Evolutionary conservation across 2,797 vertebrate species (phyloP).

Genomic region (Gymnothorax reevesii): DNA sequence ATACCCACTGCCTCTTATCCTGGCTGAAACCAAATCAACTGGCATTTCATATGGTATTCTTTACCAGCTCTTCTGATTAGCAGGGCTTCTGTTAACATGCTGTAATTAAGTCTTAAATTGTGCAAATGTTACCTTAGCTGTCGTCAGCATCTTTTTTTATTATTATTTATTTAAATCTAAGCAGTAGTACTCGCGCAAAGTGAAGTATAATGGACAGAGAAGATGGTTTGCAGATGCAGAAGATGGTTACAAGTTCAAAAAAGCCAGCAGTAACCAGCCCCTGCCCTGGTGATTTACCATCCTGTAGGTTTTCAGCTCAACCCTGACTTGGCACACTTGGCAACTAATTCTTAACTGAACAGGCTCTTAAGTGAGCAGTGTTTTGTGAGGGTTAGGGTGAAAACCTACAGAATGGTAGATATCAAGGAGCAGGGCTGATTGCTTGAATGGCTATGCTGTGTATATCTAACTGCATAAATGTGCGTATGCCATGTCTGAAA

Average conservation of each 20-base stretch:
- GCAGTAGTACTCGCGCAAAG: neutral
- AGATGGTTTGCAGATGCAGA: neutral
- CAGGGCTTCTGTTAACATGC: neutral
- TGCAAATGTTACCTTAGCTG: neutral
- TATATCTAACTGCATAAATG: neutral
- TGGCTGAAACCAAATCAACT: neutral
- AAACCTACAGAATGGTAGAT: too few relatives aligned
- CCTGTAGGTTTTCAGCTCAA: too few relatives aligned
- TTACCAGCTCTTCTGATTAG: neutral
- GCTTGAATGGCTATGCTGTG: neutral
- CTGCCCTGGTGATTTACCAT: too few relatives aligned
- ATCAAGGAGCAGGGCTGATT: too few relatives aligned
- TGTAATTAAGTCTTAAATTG: neutral
- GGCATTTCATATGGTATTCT: neutral
- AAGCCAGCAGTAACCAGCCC: too few relatives aligned
- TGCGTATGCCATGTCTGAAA: neutral
- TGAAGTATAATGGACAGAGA: neutral
- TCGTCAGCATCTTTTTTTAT: neutral
- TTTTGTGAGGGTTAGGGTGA: too few relatives aligned
- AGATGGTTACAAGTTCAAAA: neutral
- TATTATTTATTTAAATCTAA: neutral
- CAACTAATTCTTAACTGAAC: too few relatives aligned
- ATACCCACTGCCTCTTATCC: neutral
- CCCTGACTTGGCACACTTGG: too few relatives aligned
- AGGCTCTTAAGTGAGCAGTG: too few relatives aligned